These are phyloP conservation scores for Oryzias sinensis DNA, from an alignment of 2,797 vertebrate species.

Conservation along the genomic window DNA sequence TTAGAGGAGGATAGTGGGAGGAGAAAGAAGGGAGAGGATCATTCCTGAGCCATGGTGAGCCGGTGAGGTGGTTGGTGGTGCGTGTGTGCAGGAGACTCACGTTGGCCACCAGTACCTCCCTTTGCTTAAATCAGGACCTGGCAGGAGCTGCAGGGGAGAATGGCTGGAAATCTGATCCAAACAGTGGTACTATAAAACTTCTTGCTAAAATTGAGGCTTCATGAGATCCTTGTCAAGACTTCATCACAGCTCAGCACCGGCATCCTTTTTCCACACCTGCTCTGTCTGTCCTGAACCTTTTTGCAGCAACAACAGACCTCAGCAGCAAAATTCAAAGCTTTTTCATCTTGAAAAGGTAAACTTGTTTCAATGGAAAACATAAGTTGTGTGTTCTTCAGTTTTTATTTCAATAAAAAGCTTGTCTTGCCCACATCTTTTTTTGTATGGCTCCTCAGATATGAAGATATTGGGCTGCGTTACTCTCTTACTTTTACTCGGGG, in stretches of 20 bases:
- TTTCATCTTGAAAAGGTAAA: constrained; percentile 62
- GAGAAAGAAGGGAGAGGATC: constrained; percentile 23
- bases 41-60: constrained; percentile 48
- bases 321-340: constrained; percentile 24
- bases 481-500: constrained; percentile 72
- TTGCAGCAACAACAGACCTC: constrained; percentile 41
- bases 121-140: constrained; percentile 65
- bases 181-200: constrained; percentile 75
- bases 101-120: constrained; percentile 67
- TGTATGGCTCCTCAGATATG: constrained; percentile 59
- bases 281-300: constrained; percentile 34
- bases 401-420: constrained; percentile 3
- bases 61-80: constrained; percentile 56
- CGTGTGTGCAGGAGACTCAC: constrained; percentile 63
- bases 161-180: constrained; percentile 74
- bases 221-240: constrained; percentile 60
- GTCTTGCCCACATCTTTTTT: neutral
- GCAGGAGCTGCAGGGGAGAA: constrained; percentile 71
- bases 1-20: constrained; percentile 31
- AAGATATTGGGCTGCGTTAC: constrained; percentile 62
- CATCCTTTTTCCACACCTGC: constrained; percentile 51
- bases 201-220: constrained; percentile 60
- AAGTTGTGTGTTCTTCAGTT: neutral
- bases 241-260: constrained; percentile 45
- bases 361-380: constrained; percentile 5